Conservation (phyloP, 2,797 vertebrate genomes). For the Poecilia velifera region DNA sequence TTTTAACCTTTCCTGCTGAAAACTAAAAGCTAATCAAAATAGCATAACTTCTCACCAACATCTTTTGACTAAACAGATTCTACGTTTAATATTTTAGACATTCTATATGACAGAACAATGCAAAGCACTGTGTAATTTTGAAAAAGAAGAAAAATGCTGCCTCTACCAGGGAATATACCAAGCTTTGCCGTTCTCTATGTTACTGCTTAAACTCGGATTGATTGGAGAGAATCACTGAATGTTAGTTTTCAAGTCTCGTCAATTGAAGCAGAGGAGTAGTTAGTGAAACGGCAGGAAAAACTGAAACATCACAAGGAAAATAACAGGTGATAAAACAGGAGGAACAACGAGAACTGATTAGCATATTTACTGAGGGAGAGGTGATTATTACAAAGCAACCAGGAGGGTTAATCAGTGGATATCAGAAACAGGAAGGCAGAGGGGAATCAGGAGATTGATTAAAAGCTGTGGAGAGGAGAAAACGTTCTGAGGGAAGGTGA, state of each 20-base stretch:
- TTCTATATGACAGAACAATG: neutral
- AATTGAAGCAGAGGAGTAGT: neutral
- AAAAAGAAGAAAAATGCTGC: neutral
- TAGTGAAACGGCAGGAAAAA: neutral
- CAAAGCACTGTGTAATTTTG: neutral
- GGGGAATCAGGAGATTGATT: neutral
- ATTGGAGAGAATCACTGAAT: neutral
- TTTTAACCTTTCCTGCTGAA: neutral
- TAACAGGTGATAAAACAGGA: neutral
- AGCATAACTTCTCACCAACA: neutral
- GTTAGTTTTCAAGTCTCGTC: neutral
- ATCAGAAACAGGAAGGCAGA: neutral
- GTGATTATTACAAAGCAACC: neutral
- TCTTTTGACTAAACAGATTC: neutral
- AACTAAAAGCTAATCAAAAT: neutral
- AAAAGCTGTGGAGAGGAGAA: neutral
- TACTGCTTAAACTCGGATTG: neutral
- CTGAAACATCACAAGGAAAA: neutral
- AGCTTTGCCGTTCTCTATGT: neutral
- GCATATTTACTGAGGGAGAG: neutral
- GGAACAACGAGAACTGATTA: neutral
- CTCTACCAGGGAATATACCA: neutral
- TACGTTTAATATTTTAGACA: neutral
- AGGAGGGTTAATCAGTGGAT: neutral
- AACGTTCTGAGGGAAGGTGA: neutral